Conservation (phyloP, 2,797 vertebrate species). For the Gephyroberyx darwinii region DNA sequence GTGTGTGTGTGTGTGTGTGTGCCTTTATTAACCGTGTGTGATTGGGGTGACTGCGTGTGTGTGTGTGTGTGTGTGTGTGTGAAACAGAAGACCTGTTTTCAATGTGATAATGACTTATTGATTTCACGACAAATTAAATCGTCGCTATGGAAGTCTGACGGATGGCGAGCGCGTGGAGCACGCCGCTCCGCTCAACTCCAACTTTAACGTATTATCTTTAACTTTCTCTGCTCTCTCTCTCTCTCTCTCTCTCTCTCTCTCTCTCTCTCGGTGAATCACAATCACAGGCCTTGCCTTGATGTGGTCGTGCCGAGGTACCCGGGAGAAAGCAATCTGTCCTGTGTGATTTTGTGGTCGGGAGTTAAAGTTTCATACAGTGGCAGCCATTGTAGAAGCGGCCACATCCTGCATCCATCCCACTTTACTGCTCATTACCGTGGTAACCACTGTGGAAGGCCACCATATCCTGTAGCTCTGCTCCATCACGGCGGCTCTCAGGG, state of each 20-base stretch:
- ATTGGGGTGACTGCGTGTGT: not conserved
- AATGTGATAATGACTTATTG: slow-evolving; percentile 71
- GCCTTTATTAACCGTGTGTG: not conserved
- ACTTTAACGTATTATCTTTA: not conserved
- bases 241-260: slow-evolving; percentile 8
- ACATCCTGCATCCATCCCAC: slow-evolving; percentile 65
- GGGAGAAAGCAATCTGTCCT: slow-evolving; percentile 63
- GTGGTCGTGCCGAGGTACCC: slow-evolving; percentile 56
- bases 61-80: not conserved
- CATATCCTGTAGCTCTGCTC: slow-evolving; percentile 53
- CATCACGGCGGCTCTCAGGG: slow-evolving; percentile 22
- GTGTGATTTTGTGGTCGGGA: slow-evolving; percentile 60
- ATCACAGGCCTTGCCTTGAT: slow-evolving; percentile 52
- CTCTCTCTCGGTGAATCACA: slow-evolving; percentile 10
- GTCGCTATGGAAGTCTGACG: slow-evolving; percentile 45
- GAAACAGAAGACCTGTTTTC: slow-evolving; percentile 31
- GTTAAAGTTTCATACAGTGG: slow-evolving; percentile 58
- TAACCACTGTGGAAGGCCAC: slow-evolving; percentile 59
- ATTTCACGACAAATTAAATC: slow-evolving; percentile 60
- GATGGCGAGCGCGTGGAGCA: slow-evolving; percentile 21
- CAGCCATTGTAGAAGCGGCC: slow-evolving; percentile 54
- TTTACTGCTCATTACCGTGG: slow-evolving; percentile 49
- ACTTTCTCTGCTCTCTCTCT: slow-evolving; percentile 13
- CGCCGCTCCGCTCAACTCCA: slow-evolving; percentile 27
- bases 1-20: slow-evolving; percentile 17